phyloP scores from a whole-genome alignment of 2,888 invertebrate genomes.

The Junonia oenone region DNA sequence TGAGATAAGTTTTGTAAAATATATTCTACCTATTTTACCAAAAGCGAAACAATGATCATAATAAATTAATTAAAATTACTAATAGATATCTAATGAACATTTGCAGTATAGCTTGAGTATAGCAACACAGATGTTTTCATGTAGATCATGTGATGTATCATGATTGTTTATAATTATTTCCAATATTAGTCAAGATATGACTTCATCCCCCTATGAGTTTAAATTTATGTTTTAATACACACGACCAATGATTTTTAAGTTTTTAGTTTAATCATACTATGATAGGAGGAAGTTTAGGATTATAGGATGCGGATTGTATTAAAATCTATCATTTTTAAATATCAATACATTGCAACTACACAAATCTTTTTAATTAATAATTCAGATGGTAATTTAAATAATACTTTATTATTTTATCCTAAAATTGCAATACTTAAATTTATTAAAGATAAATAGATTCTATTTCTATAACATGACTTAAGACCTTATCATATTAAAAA shows the following conservation, averaged over 20 bases:
- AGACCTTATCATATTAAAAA: slow-evolving; percentile 10
- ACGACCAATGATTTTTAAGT: too few species aligned
- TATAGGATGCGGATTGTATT: background rate
- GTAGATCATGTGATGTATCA: background rate
- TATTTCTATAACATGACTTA: background rate
- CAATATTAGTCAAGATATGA: background rate
- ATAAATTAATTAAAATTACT: too few species aligned
- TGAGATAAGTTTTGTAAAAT: too few species aligned
- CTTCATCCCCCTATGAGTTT: background rate
- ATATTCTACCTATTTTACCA: too few species aligned
- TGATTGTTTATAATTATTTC: background rate
- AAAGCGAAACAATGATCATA: too few species aligned
- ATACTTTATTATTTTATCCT: background rate
- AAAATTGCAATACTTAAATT: background rate
- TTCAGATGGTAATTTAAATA: background rate
- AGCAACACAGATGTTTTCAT: too few species aligned
- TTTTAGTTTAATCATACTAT: background rate
- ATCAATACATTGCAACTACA: background rate
- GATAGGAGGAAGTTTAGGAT: background rate
- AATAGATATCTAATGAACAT: too few species aligned
- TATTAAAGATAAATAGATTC: background rate
- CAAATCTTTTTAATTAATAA: background rate
- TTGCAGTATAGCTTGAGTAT: background rate
- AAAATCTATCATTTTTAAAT: background rate
- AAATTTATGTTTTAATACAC: background rate